Evolutionary conservation across 2,113 vertebrate genomes (phyloP).

Genomic region (Pica pica): DNA sequence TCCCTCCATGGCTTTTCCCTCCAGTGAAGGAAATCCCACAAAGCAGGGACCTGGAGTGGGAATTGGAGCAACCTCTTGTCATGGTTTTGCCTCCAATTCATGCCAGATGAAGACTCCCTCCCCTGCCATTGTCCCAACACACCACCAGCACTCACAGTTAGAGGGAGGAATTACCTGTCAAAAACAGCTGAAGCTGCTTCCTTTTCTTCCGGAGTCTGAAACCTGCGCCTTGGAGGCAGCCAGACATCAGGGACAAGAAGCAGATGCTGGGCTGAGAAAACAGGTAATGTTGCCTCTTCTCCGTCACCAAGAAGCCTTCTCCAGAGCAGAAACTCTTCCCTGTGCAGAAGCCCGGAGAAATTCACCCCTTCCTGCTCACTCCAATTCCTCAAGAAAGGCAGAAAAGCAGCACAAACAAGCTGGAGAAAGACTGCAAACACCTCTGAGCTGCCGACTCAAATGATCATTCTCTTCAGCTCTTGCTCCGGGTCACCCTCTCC

Average conservation of each 20-base stretch:
- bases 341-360: neutral
- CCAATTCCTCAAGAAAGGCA: neutral
- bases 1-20: neutral
- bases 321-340: neutral
- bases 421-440: neutral
- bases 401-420: neutral
- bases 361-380: neutral
- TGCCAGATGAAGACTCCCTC: neutral
- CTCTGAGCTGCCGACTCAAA: slow-evolving; percentile 14
- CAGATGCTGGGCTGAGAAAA: neutral
- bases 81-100: rapidly evolving
- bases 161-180: slow-evolving; percentile 46
- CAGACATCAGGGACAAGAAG: slow-evolving; percentile 19
- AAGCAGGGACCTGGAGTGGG: neutral
- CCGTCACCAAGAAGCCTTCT: neutral
- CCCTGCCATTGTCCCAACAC: neutral
- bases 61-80: neutral
- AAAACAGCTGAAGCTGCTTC: slow-evolving; percentile 37
- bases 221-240: slow-evolving; percentile 28
- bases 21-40: neutral
- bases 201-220: slow-evolving; percentile 9
- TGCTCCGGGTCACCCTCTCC: neutral
- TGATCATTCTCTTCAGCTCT: slow-evolving; percentile 14
- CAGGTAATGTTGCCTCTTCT: neutral
- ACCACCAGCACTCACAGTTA: neutral